Evolutionary conservation across 2,888 invertebrate genomes (phyloP).

Genomic region (Lithophane ornitopus): DNA sequence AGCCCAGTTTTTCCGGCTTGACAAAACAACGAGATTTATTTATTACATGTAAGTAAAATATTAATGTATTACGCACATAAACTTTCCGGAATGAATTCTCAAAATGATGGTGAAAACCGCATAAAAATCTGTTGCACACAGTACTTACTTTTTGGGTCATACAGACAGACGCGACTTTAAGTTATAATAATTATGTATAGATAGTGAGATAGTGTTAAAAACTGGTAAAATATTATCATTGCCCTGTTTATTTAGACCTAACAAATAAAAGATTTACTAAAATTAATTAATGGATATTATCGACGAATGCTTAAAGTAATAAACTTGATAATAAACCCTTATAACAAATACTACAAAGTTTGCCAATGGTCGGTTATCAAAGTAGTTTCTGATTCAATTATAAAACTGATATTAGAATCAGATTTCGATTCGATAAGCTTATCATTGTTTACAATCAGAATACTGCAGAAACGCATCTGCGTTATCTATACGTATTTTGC

Average conservation of each 20-base stretch:
- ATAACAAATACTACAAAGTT: constrained; percentile 19
- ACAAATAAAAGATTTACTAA: background rate
- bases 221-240: background rate
- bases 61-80: background rate
- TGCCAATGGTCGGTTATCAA: constrained; percentile 11
- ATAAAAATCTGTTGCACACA: background rate
- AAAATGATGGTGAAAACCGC: background rate
- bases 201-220: background rate
- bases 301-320: background rate
- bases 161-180: background rate
- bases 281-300: constrained; percentile 13
- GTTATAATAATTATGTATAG: background rate
- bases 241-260: background rate
- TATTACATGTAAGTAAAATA: background rate
- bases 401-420: constrained; percentile 32
- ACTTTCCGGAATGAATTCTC: background rate
- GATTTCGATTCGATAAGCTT: constrained; percentile 38
- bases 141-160: no score
- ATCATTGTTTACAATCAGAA: constrained; percentile 29
- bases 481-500: constrained; percentile 18
- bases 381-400: constrained; percentile 36
- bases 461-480: constrained; percentile 46
- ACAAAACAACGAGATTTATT: background rate
- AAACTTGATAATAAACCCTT: constrained; percentile 28
- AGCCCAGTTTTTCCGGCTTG: background rate